phyloP scores from a whole-genome alignment of 2,888 invertebrate genomes.

The Tanytarsus gracilentus region DNA sequence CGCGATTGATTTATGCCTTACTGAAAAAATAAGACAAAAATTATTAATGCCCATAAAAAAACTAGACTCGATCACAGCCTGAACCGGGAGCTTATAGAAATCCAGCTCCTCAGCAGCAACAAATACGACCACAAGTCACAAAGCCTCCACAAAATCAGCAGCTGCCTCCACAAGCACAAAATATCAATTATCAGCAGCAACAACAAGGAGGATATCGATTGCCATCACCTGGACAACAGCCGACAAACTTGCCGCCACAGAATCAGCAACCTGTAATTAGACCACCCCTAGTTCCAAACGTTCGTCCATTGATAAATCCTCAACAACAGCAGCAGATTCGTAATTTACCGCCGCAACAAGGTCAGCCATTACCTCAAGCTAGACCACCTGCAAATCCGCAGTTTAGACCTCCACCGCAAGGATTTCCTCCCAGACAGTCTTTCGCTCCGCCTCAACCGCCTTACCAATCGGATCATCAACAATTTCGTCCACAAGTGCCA shows the following conservation, averaged over 20 bases:
- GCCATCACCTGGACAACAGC: slow-evolving; percentile 29
- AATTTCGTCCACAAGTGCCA: neutral
- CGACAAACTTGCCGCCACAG: neutral
- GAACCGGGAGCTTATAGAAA: slow-evolving; percentile 11
- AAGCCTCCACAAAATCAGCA: no score
- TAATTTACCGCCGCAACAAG: neutral
- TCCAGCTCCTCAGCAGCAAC: slow-evolving; percentile 10
- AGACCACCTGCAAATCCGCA: neutral
- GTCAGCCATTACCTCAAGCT: slow-evolving; percentile 8
- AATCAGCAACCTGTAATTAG: slow-evolving; percentile 15
- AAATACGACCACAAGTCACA: neutral
- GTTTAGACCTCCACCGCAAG: neutral
- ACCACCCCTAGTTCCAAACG: slow-evolving; percentile 22
- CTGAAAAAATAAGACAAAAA: neutral
- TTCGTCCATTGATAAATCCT: slow-evolving; percentile 15
- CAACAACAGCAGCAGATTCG: slow-evolving; percentile 24
- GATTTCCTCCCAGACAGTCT: neutral
- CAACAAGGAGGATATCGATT: slow-evolving; percentile 32
- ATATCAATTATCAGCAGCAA: no score
- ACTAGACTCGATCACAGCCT: slow-evolving; percentile 17
- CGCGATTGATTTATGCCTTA: no score
- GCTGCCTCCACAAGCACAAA: neutral
- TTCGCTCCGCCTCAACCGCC: slow-evolving; percentile 30
- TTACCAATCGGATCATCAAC: slow-evolving; percentile 18
- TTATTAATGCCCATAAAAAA: neutral